These are phyloP conservation scores for Pseudois nayaur DNA, from an alignment of 2,113 vertebrate species.

Conservation along the genomic window DNA sequence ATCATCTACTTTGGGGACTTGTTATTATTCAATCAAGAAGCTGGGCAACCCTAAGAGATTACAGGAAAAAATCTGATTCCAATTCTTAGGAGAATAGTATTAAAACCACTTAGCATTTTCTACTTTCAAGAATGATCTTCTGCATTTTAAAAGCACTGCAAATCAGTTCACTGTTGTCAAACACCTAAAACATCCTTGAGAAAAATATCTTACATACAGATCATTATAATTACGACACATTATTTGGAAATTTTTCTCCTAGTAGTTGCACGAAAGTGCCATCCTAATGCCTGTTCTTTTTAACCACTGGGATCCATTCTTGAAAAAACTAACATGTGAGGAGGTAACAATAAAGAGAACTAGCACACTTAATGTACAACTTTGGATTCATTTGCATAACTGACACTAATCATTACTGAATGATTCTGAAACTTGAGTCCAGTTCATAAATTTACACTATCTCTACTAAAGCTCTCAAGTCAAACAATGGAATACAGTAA, in stretches of 20 bases:
- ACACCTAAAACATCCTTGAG: background rate
- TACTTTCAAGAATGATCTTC: background rate
- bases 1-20: background rate
- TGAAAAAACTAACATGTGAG: background rate
- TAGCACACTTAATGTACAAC: background rate
- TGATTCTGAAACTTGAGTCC: background rate
- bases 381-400: background rate
- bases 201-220: background rate
- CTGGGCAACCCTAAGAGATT: background rate
- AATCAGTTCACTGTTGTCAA: background rate
- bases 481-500: background rate
- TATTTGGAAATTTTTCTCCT: background rate
- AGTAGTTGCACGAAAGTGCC: background rate
- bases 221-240: background rate
- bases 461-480: background rate
- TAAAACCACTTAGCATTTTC: background rate
- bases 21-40: background rate
- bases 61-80: background rate
- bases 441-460: background rate
- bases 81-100: background rate
- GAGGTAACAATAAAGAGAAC: background rate
- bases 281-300: background rate
- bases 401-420: background rate
- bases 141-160: background rate
- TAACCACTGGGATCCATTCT: background rate